Evolutionary conservation across 2,888 invertebrate species (phyloP).

Genomic region (Heliconius erato): DNA sequence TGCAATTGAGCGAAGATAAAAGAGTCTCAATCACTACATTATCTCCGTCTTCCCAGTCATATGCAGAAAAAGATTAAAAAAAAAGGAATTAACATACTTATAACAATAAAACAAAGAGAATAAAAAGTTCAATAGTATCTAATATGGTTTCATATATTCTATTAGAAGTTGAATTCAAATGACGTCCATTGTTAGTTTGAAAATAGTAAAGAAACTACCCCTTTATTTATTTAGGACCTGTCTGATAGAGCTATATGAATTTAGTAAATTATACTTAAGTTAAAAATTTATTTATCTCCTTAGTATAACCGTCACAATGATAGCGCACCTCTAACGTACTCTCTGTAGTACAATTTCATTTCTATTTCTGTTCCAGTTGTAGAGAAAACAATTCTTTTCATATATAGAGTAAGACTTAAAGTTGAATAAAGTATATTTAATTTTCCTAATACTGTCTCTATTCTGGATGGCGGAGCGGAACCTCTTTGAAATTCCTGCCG

Average conservation of each 20-base stretch:
- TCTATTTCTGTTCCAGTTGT: slow-evolving; percentile 58
- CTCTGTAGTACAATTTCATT: slow-evolving; percentile 65
- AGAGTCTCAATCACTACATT: no score
- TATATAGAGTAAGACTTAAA: slow-evolving; percentile 51
- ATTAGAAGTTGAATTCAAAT: slow-evolving; percentile 39
- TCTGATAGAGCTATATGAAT: slow-evolving; percentile 29
- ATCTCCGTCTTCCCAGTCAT: no score
- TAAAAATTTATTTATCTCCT: slow-evolving; percentile 56
- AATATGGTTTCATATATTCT: background rate
- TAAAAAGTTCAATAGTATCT: background rate
- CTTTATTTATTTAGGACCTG: slow-evolving; percentile 46
- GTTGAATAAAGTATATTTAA: slow-evolving; percentile 51
- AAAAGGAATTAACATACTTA: background rate
- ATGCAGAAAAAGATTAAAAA: no score
- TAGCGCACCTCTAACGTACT: slow-evolving; percentile 57
- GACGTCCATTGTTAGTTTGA: slow-evolving; percentile 45
- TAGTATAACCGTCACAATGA: slow-evolving; percentile 60
- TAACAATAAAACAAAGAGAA: background rate
- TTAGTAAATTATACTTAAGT: slow-evolving; percentile 45
- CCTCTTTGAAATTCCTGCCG: slow-evolving; percentile 67
- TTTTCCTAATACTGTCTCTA: slow-evolving; percentile 64
- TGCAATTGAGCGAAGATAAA: no score
- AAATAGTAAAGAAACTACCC: slow-evolving; percentile 20
- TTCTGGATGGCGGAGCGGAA: slow-evolving; percentile 68
- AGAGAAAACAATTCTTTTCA: slow-evolving; percentile 53